Evolutionary conservation across 2,797 vertebrate species (phyloP).

Genomic region (Ctenopoma kingsleyae): DNA sequence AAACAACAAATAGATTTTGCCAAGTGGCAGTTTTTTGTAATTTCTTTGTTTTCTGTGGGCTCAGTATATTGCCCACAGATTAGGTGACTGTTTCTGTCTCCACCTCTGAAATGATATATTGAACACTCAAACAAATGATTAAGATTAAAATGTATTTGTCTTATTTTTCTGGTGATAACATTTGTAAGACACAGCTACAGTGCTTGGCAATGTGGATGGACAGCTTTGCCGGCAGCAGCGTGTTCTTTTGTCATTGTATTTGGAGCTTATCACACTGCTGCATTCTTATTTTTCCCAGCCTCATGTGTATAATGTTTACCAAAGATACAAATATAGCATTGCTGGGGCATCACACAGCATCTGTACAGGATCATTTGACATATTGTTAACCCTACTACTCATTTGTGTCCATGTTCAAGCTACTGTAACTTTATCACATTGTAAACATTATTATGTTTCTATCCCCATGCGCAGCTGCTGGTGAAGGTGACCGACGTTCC

Average conservation of each 20-base stretch:
- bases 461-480: constrained; percentile 85
- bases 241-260: constrained; percentile 37
- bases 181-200: constrained; percentile 29
- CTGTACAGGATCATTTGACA: not conserved
- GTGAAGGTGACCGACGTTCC: constrained; percentile 94
- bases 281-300: constrained; percentile 1
- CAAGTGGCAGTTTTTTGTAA: constrained; percentile 34
- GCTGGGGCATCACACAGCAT: not conserved
- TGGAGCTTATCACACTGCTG: constrained; percentile 23
- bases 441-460: not conserved
- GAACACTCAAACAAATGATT: not conserved
- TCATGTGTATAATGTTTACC: constrained; percentile 1
- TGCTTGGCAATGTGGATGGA: constrained; percentile 30
- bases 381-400: not conserved
- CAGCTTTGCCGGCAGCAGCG: constrained; percentile 42
- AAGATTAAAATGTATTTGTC: constrained; percentile 23
- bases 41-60: constrained; percentile 2
- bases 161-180: constrained; percentile 21
- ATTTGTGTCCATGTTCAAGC: constrained; percentile 2
- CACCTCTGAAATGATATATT: not conserved
- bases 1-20: constrained; percentile 53
- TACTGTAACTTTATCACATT: not conserved
- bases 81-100: constrained; percentile 3
- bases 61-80: constrained; percentile 9
- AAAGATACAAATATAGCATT: not conserved